Evolutionary conservation across 2,888 invertebrate species (phyloP).

Genomic region (Zelleria hepariella): DNA sequence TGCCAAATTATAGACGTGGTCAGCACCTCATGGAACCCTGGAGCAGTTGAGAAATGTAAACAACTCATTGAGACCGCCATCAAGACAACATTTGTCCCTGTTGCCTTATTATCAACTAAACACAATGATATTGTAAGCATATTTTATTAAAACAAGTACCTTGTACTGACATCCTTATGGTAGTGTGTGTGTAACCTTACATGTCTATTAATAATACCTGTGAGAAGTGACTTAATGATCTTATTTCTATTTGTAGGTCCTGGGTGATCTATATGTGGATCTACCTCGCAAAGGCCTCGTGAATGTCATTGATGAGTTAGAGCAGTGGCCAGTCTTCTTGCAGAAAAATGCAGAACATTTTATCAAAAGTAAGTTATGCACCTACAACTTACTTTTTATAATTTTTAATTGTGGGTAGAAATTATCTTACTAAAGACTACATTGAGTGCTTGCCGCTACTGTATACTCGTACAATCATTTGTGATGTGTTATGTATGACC

Average conservation of each 20-base stretch:
- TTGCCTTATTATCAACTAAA: constrained; percentile 31
- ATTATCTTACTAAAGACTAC: too few species aligned
- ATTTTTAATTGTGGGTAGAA: too few species aligned
- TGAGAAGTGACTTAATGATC: too few species aligned
- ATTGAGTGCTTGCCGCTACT: too few species aligned
- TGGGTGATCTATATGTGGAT: constrained; percentile 37
- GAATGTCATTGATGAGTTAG: constrained; percentile 33
- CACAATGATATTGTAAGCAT: constrained; percentile 40
- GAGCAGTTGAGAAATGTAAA: constrained; percentile 26
- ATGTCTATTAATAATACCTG: too few species aligned
- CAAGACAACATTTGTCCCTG: constrained; percentile 27
- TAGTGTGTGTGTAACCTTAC: too few species aligned
- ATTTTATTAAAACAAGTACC: too few species aligned
- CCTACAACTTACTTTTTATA: too few species aligned
- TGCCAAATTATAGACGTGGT: constrained; percentile 26
- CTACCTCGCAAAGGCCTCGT: constrained; percentile 20
- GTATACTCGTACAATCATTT: too few species aligned
- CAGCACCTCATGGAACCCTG: constrained; percentile 28
- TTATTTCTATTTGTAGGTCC: constrained; percentile 28
- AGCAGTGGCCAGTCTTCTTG: constrained; percentile 33
- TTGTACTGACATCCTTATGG: too few species aligned
- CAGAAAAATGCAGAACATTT: constrained; percentile 27
- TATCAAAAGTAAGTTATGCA: constrained; percentile 29
- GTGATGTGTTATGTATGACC: too few species aligned
- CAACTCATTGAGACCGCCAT: constrained; percentile 24